Base-by-base conservation (phyloP, 2,113 vertebrate genomes). In the Perognathus longimembris region DNA sequence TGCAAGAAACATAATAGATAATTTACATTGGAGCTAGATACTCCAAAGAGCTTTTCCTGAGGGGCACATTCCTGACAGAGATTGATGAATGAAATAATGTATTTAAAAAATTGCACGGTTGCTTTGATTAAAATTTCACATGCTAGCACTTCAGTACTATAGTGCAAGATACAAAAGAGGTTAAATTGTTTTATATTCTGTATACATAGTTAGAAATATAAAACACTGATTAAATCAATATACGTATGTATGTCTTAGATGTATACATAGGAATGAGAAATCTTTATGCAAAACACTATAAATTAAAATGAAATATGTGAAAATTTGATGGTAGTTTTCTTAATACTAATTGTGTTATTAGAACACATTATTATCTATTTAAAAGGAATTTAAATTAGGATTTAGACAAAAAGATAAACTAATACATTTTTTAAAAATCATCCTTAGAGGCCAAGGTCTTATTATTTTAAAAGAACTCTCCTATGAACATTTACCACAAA, bases 381-480 rank as follows among this genome's bases (percentile, higher is more conserved):
- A 80, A 85, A 95, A 34, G 4, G 21, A 66, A 70, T 45, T 76
- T 71, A 61, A 85, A 73, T 12, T 78, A 54, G 6, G 5, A 64
- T 76, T 92, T 63, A 92, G 30, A n/a, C 2, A 84, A 73, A 85
- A 73, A 59, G 17, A 63, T 5, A 86, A 83, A 91, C 87, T 59
- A 66, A 34, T 18, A 59, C 4, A 24, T 79, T 40, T 74, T 69
- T 3, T 45, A 89, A 80, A n/a, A 80, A n/a, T 34, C 3, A 36
- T 20, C 1, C 45, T 79, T 74, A 67, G 4, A 7, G 0, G 1
- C 24, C 32, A 71, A 50, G 36, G 6, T 82, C 7, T 45, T 22
- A 50, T 40, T 36, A 76, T 59, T 6, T 36, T 81, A 79, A 3
- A 74, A 50, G 12, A 17, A 54, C 2, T 42, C 7, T 71, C 4